Base-by-base conservation (phyloP, 2,113 vertebrate genomes). In the Leptodactylus fuscus region DNA sequence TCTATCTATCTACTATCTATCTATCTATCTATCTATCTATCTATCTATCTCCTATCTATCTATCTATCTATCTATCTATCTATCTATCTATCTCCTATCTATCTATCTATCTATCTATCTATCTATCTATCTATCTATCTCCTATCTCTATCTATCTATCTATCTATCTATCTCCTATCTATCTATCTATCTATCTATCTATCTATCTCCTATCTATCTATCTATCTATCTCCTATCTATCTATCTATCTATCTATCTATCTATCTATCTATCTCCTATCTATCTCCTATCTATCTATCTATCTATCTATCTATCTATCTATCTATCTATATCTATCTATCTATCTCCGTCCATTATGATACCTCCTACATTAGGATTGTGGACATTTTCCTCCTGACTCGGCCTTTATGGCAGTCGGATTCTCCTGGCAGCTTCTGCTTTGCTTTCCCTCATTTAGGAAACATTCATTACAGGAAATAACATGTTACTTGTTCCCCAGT, bases 391-490 rank as follows among this genome's bases (percentile, higher is more conserved):
- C 24, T 62, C 24, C 24, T 0, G 27, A 15, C 58, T 62, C 24
- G 0, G 24, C 58, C 58, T 24, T 24, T 58, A 24, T n/a, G n/a
- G n/a, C n/a, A n/a, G n/a, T n/a, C n/a, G n/a, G n/a, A n/a, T n/a
- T n/a, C n/a, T n/a, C n/a, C n/a, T n/a, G n/a, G n/a, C n/a, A n/a
- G n/a, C n/a, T n/a, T n/a, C 3, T 62, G 10, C 51, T 55, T 9
- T 4, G 41, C 4, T 44, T 44, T 44, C 27, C 24, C 15, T 51
- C 16, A 22, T 36, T 34, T 55, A 55, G 49, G 75, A 78, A 78
- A 55, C 75, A 55, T 78, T 78, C 51, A 55, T 78, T 78, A 78
- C 49, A 51, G 46, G 74, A 76, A 51, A 76, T 51, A 53, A 29
- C 41, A 34, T 11, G 75, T 78, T 36, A n/a, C 16, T 38, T 55